Evolutionary conservation across 2,888 invertebrate species (phyloP).

Genomic region (Andrena fulva): DNA sequence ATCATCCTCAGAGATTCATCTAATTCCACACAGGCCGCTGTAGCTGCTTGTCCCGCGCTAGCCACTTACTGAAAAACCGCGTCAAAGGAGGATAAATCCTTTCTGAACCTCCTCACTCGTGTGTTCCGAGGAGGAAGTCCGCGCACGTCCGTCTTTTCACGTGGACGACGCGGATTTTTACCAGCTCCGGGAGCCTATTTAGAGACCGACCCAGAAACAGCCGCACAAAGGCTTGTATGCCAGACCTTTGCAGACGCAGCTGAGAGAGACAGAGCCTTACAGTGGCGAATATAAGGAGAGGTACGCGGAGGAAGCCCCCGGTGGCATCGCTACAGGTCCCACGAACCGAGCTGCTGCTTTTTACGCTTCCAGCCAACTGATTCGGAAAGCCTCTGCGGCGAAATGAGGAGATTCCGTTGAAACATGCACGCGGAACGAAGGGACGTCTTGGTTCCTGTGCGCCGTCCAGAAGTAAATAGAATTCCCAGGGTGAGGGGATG

Average conservation of each 20-base stretch:
- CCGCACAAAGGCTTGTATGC: not conserved
- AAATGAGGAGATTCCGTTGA: not conserved
- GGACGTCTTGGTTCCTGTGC: not conserved
- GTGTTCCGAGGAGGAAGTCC: not conserved
- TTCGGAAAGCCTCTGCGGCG: not conserved
- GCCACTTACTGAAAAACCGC: not conserved
- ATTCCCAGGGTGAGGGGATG: not conserved
- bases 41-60: not conserved
- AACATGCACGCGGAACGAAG: not conserved
- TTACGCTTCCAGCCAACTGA: constrained; percentile 7
- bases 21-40: not conserved
- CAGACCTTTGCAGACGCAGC: not conserved
- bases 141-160: not conserved
- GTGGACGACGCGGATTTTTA: not conserved
- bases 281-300: not conserved
- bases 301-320: not conserved
- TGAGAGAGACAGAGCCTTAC: not conserved
- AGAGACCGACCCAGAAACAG: constrained; percentile 19
- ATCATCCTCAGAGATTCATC: not conserved
- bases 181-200: constrained; percentile 16
- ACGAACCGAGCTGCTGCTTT: not conserved
- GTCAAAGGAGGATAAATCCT: constrained; percentile 4
- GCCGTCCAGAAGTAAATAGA: not conserved
- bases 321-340: not conserved
- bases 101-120: not conserved